Base-by-base conservation (phyloP, 2,888 invertebrate genomes). In the Entomobrya multifasciata region DNA sequence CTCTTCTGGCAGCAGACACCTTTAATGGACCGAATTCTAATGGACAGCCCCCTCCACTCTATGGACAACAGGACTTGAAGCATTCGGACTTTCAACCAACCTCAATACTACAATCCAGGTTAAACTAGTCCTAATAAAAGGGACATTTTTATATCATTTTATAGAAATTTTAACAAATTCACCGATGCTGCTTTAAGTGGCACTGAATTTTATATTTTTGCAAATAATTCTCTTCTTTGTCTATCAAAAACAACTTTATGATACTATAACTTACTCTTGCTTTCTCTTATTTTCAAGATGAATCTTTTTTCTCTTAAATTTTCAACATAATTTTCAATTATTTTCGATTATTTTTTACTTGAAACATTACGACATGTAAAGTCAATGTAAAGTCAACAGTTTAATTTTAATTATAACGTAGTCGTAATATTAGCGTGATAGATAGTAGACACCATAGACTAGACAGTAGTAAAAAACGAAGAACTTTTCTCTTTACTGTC, bases 51-150 rank as follows among this genome's bases (percentile, higher is more conserved):
- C 57, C 88, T 49, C 60, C 88, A 41, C 57, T 86, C 41, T 86
- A 86, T 47, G 86, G 86, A 80, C 88, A 83, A 49, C 88, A 86
- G 22, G 88, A 89, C 20, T 25, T 88, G 30, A 88, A 88, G 30
- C 89, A 89, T 27, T 62, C 87, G 5, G 85, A 87, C 41, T 87
- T 85, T 55, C 88, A 88, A 52, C 80, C 90, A 22, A 89, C 90
- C 11, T 90, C 90, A 15, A 90, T 90, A 65, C 89, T 90, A 49
- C 90, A 90, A 67, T 89, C 90, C 86, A 90, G 90, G 90, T 90
- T 89, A 90, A 70, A 86, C 82, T 67, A 88, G 81, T 81, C 79
- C 78, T 86, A 72, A 78, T 88, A 81, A 49, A n/a, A 36, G 60
- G 74, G 65, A 62, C 41, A 1, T 22, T 49, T 80, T 27, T 81